Percentiles rank a stretch among this genome's conserved stretches.
phyloP scores from a whole-genome alignment of 2,113 vertebrate genomes.

The Grammomys dolichurus region DNA sequence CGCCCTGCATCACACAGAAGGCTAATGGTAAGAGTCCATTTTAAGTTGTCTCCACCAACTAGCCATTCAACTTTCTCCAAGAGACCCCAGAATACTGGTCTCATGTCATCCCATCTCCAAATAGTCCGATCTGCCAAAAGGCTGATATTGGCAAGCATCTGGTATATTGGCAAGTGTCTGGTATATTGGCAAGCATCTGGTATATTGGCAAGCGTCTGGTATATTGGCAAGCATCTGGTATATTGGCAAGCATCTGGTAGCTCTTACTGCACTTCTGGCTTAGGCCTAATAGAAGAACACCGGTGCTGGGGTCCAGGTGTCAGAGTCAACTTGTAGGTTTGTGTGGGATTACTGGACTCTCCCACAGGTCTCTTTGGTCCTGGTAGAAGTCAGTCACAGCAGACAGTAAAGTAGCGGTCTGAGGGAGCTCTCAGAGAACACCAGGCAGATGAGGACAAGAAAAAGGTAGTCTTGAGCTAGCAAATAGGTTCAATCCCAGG shows the following conservation, averaged over 20 bases:
- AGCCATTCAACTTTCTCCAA: background rate
- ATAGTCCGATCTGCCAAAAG: background rate
- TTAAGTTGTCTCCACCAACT: background rate
- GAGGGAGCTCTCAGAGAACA: slow-evolving; percentile 52
- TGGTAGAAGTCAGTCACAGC: slow-evolving; percentile 31
- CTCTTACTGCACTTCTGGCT: background rate
- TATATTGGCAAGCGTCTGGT: too few relatives aligned
- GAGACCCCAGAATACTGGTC: background rate
- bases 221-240: background rate
- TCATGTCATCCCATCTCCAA: background rate
- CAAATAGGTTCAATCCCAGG: background rate
- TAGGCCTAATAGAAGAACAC: background rate
- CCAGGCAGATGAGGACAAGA: slow-evolving; percentile 20
- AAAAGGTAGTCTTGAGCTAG: slow-evolving; percentile 59
- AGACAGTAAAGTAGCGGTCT: slow-evolving; percentile 43
- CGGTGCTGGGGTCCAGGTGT: accelerated
- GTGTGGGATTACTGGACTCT: slow-evolving; percentile 82
- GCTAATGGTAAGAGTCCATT: background rate
- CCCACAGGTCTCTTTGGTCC: slow-evolving; percentile 85
- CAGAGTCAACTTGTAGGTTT: accelerated
- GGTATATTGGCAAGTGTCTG: background rate
- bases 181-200: too few relatives aligned
- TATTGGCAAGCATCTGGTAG: background rate
- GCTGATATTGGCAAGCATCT: too few relatives aligned
- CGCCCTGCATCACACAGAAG: background rate